Evolutionary conservation across 2,797 vertebrate genomes (phyloP), one percentile per base, ranked within the genome.

Genomic region (Cottoperca gobio): DNA sequence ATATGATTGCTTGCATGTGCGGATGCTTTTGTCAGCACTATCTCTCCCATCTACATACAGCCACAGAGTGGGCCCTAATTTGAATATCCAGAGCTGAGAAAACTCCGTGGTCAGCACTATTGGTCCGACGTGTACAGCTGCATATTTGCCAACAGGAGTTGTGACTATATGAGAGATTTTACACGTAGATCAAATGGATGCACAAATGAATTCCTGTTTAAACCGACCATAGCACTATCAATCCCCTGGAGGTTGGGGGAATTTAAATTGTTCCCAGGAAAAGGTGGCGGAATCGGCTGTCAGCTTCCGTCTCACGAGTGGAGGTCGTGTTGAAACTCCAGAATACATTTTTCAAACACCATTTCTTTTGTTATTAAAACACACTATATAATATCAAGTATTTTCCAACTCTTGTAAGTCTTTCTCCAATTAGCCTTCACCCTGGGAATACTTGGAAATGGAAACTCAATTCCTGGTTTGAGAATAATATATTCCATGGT

Each of bases 11-110:
- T 68, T 86, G 80, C 13, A 31, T 73, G 76, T 70, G 76, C 45
- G 52, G 70, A 85, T 86, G 88, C 85, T 87, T 92, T 90, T 90
- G 87, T 90, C 89, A 91, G 91, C 89, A 83, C 73, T 81, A 90
- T 93, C 88, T 79, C 72, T 53, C 50, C 73, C 66, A 90, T 90
- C 88, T 82, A 76, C 48, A 76, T 69, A 58, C 58, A 83, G 75
- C 70, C 76, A 70, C 53, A 37, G 80, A 85, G 70, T 73, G 70
- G 81, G 79, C 54, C 23, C 26, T 71, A 87, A 88, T 84, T 78
- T 81, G 83, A 90, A 89, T 90, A 88, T 61, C 54, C 71, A 60
- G 35, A 68, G 74, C 58, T 54, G 67, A 75, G 72, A 76, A 87
- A 45, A 67, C 55, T 31, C 78, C 5, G 0, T 4, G 71, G 83